Base-by-base conservation (phyloP, 2,113 vertebrate genomes). In the Cynocephalus volans region DNA sequence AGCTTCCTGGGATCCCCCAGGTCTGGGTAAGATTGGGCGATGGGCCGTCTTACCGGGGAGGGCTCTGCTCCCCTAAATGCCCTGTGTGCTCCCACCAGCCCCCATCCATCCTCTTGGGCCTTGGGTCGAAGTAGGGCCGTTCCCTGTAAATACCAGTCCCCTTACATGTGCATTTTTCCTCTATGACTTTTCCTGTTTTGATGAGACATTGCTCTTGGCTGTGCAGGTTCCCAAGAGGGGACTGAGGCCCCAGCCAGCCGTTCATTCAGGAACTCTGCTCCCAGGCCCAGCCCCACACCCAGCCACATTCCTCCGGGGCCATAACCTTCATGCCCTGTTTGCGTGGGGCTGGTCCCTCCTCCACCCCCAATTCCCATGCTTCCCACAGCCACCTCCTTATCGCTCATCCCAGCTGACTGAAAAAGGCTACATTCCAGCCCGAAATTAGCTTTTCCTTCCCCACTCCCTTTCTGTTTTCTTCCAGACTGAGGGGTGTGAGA, bases 141-240 rank as follows among this genome's bases (percentile, higher is more conserved):
- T 94, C 96, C 92, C 90, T 98, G 95, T 97, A 97, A 98, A 98
- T 98, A 97, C 98, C 96, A 98, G 96, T 91, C 80, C 64, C 33
- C 92, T 98, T 98, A 98, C 97, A 96, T 96, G 94, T 48, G 67
- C 97, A 98, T 98, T 98, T 98, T 98, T 98, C 72, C 95, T 96
- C 95, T 58, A 1, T 98, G 97, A 98, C 98, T 97, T 96, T 97
- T 98, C 88, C 96, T 98, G 94, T 98, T 98, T 98, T 98, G 98
- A 98, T 98, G 97, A 98, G 98, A 94, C 95, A 69, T 76, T 82
- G 92, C 92, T 87, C 89, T 97, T 94, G 98, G 97, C 97, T 1
- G 10, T 67, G 72, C 79, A 84, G 52, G 93, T 86, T 97, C 97
- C 96, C 96, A 72, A 75, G 97, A 95, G 97, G 92, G 97, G 93